Base-by-base conservation (phyloP, 2,113 vertebrate species). In the Scytalopus superciliaris region DNA sequence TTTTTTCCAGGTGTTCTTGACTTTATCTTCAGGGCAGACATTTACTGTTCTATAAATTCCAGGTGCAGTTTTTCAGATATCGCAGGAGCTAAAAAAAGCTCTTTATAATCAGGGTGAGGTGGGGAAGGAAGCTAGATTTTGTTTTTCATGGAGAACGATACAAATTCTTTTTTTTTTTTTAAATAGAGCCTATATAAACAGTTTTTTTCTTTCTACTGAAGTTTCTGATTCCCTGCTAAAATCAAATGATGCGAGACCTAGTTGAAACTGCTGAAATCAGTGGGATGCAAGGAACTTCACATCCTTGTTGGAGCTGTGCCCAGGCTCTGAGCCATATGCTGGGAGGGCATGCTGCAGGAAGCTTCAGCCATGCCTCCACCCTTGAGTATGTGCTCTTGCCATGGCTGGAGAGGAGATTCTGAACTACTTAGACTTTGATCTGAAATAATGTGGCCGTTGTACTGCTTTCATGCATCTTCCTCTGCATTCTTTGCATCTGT, bases 261-360 rank as follows among this genome's bases (percentile, higher is more conserved):
- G 63, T 92, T 93, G 83, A 72, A 90, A 68, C 35, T 80, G 72
- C 50, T 79, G 79, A 83, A 80, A 93, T 45, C 92, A 93, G 68
- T 64, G 80, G 60, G 56, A 81, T 91, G 33, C 74, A 70, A n/a
- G 64, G 60, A 87, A 73, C 35, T 90, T 73, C 84, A 70, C 72
- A 88, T 80, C 57, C 40, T 57, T 53, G 50, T 50, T 94, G 94
- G 90, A 96, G 53, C 50, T 57, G 88, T 88, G 94, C 90, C 88
- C 85, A 83, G 86, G 19, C 22, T 44, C 35, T 14, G 78, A 64
- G 72, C 86, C 47, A 14, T 1, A 1, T 81, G 64, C 73, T 0
- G 1, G 63, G 50, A 30, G 76, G 63, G 45, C 64, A 77, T 55
- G n/a, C 90, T 84, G 72, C 59, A 89, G 86, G 88, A 81, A 84